Percentiles rank a stretch among this genome's conserved stretches.
These are phyloP conservation scores for Macrochelys suwanniensis DNA, from an alignment of 2,797 vertebrate genomes.

Conservation along the genomic window DNA sequence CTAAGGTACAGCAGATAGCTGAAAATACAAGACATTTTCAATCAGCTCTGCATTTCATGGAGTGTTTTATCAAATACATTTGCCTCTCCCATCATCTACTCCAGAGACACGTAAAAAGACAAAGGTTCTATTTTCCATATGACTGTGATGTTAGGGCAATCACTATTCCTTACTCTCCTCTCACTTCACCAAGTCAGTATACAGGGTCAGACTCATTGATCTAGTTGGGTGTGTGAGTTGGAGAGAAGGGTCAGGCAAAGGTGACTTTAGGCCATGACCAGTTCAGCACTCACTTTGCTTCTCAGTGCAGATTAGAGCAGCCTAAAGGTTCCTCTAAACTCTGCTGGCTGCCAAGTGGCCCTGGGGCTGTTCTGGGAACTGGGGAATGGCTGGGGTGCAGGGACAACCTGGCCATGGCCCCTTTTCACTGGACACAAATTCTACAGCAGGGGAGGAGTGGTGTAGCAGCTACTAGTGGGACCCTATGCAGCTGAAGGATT, in stretches of 20 bases:
- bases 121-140: neutral
- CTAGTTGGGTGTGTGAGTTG: neutral
- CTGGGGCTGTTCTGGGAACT: neutral
- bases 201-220: neutral
- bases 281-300: neutral
- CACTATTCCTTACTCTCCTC: neutral
- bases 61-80: neutral
- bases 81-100: fast-evolving
- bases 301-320: neutral
- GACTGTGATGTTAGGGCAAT: neutral
- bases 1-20: neutral
- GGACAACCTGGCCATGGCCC: neutral
- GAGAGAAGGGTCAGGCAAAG: neutral
- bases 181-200: neutral
- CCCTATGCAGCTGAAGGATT: no score
- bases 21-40: fast-evolving
- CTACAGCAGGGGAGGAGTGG: no score
- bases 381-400: neutral
- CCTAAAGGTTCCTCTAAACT: neutral
- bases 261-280: neutral
- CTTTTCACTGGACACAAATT: no score
- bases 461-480: no score
- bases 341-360: neutral
- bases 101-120: neutral
- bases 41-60: neutral